Evolutionary conservation across 2,888 invertebrate genomes (phyloP).

Genomic region (Rotaria magnacalcarata): DNA sequence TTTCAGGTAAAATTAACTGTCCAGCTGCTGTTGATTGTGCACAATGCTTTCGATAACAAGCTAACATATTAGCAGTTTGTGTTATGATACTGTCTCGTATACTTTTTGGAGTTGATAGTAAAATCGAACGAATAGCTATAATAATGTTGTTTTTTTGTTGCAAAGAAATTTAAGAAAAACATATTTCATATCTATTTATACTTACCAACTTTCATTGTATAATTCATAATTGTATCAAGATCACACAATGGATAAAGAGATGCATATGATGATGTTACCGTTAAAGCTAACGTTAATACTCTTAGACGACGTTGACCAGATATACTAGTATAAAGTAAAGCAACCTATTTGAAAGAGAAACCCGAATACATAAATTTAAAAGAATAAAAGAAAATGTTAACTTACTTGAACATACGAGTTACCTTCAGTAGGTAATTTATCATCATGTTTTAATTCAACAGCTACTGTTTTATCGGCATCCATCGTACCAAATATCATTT

Average conservation of each 20-base stretch:
- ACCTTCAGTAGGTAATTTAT: slow-evolving; percentile 87
- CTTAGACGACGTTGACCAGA: slow-evolving; percentile 80
- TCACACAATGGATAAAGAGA: slow-evolving; percentile 89
- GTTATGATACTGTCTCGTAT: slow-evolving; percentile 78
- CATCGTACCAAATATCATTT: slow-evolving; percentile 75
- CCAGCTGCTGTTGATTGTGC: slow-evolving; percentile 85
- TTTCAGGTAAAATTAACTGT: slow-evolving; percentile 95
- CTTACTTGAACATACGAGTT: slow-evolving; percentile 80
- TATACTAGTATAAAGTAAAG: slow-evolving; percentile 79
- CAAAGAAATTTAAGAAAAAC: too few relatives aligned
- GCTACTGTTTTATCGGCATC: slow-evolving; percentile 74
- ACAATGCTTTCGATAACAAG: slow-evolving; percentile 89
- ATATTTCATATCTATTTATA: neutral
- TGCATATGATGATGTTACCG: slow-evolving; percentile 81
- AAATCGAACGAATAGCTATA: slow-evolving; percentile 40
- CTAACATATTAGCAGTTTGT: slow-evolving; percentile 80
- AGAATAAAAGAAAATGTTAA: neutral
- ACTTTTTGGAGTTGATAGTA: slow-evolving; percentile 67
- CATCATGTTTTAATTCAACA: slow-evolving; percentile 95
- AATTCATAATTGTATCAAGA: slow-evolving; percentile 83
- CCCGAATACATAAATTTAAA: neutral
- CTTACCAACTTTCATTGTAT: slow-evolving; percentile 70
- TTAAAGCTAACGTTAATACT: slow-evolving; percentile 81
- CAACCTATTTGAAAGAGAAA: slow-evolving; percentile 49
- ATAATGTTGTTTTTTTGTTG: neutral